These are phyloP conservation scores for Ypsolopha scabrella DNA, from an alignment of 2,888 invertebrate species.

Conservation along the genomic window DNA sequence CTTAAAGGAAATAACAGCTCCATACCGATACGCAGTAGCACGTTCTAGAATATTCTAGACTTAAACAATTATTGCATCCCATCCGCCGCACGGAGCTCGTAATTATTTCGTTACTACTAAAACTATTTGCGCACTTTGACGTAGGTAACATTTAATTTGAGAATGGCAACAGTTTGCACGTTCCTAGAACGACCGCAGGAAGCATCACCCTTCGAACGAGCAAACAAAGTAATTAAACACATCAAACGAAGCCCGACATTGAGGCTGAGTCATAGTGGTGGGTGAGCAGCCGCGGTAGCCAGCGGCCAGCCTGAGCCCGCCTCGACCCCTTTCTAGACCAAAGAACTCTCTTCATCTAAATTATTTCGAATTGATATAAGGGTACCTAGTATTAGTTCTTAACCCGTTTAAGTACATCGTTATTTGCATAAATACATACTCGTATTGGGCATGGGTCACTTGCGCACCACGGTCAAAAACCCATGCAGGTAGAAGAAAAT, in stretches of 20 bases:
- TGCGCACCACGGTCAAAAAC: too few relatives aligned
- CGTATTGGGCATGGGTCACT: too few relatives aligned
- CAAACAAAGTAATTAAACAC: conserved; percentile 70
- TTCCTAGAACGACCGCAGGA: conserved; percentile 56
- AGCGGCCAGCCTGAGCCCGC: neutral
- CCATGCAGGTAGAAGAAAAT: too few relatives aligned
- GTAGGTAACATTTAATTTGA: conserved; percentile 65
- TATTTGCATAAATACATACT: too few relatives aligned
- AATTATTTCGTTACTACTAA: conserved; percentile 57
- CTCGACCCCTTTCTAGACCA: neutral
- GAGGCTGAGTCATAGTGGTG: conserved; percentile 52
- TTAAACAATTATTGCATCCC: too few relatives aligned
- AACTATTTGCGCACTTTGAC: conserved; percentile 62
- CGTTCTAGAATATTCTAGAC: too few relatives aligned
- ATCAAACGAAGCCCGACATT: conserved; percentile 62
- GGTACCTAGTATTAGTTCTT: too few relatives aligned
- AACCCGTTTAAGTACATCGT: too few relatives aligned
- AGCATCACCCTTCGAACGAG: conserved; percentile 53
- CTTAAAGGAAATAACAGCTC: neutral
- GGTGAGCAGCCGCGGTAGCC: conserved; percentile 15
- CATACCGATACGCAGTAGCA: too few relatives aligned
- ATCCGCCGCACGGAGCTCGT: conserved; percentile 17
- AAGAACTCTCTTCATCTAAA: neutral
- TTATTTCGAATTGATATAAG: neutral
- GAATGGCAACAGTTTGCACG: conserved; percentile 58